Evolutionary conservation across 2,113 vertebrate species (phyloP).

Genomic region (Laticauda colubrina): DNA sequence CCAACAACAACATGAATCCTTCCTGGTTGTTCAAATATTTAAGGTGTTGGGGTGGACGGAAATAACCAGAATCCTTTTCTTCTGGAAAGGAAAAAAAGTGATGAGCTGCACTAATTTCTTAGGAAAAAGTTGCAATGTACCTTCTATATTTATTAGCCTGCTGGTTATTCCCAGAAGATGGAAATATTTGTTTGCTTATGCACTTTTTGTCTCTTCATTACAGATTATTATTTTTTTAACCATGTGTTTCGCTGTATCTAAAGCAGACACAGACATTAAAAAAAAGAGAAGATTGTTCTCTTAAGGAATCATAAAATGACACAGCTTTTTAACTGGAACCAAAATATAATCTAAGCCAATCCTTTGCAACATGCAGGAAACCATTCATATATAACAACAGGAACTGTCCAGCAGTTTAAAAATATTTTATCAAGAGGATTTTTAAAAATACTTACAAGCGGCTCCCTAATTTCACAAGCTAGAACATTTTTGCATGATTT

Average conservation of each 20-base stretch:
- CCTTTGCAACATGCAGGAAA: neutral
- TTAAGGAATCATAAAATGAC: neutral
- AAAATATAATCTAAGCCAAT: neutral
- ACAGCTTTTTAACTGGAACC: neutral
- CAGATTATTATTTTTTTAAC: neutral
- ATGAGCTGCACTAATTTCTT: neutral
- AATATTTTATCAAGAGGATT: slow-evolving; percentile 13
- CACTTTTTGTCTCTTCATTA: neutral
- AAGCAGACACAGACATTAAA: neutral
- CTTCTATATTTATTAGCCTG: neutral
- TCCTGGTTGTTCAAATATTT: neutral
- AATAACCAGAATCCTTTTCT: neutral
- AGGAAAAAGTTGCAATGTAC: neutral
- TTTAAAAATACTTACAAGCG: slow-evolving; percentile 59
- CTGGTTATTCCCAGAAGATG: neutral
- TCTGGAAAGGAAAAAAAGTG: no score
- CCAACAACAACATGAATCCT: neutral
- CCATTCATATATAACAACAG: neutral
- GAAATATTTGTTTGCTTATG: neutral
- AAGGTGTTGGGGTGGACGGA: neutral
- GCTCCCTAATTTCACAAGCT: slow-evolving; percentile 58
- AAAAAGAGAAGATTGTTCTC: neutral
- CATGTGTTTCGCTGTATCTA: neutral
- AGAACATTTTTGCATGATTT: slow-evolving; percentile 66
- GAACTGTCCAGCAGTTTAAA: neutral